Evolutionary conservation across 2,888 invertebrate genomes (phyloP).

Genomic region (Chydorus sphaericus): DNA sequence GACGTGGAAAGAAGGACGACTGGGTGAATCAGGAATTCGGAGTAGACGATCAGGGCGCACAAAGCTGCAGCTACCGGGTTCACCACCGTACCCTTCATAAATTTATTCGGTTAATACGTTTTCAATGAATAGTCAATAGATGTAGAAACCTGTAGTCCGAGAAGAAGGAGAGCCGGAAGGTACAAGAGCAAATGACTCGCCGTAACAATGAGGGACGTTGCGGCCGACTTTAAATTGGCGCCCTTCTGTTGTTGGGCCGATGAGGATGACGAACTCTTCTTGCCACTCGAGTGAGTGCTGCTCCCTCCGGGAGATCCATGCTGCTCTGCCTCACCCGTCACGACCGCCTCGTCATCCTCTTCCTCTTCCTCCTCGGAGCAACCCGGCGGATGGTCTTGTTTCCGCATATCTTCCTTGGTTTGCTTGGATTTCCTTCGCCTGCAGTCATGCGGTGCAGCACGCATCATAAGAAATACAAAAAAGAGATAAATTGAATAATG

Average conservation of each 20-base stretch:
- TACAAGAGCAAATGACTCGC: slow-evolving; percentile 23
- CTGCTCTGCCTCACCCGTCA: slow-evolving; percentile 3
- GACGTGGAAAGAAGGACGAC: slow-evolving; percentile 22
- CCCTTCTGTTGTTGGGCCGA: background rate
- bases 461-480: too few species aligned
- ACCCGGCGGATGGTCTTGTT: too few species aligned
- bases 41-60: slow-evolving; percentile 24
- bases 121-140: too few species aligned
- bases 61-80: slow-evolving; percentile 19
- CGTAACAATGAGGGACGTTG: slow-evolving; percentile 21
- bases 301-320: background rate
- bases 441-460: too few species aligned
- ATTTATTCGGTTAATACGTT: background rate
- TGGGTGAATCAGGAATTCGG: slow-evolving; percentile 24
- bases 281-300: too few species aligned
- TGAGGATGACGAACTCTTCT: background rate
- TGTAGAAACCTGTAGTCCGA: slow-evolving; percentile 21
- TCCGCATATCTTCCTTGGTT: too few species aligned
- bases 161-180: slow-evolving; percentile 23
- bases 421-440: slow-evolving; percentile 3
- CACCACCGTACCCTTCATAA: slow-evolving; percentile 11
- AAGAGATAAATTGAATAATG: too few species aligned
- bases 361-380: too few species aligned
- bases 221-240: slow-evolving; percentile 16
- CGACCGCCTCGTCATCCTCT: slow-evolving; percentile 6